phyloP scores from a whole-genome alignment of 2,888 invertebrate genomes.

The Cerastis rubricosa region DNA sequence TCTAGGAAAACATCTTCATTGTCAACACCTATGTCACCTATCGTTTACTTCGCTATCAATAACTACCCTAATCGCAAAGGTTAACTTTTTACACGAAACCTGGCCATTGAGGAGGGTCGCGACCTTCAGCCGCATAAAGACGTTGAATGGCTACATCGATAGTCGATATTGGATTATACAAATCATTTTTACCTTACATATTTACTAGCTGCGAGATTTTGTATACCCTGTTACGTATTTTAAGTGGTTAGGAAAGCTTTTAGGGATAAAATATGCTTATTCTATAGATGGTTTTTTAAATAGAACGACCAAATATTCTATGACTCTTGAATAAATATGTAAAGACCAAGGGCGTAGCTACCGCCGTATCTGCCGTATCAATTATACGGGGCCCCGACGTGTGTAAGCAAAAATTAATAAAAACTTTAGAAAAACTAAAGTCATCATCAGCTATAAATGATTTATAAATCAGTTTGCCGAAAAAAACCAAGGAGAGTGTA shows the following conservation, averaged over 20 bases:
- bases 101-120: conserved; percentile 57
- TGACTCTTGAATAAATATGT: not conserved
- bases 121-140: conserved; percentile 46
- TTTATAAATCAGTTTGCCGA: too few relatives aligned
- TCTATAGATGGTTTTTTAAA: not conserved
- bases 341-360: too few relatives aligned
- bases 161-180: conserved; percentile 54
- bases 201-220: not conserved
- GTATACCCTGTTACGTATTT: not conserved
- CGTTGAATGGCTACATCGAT: conserved; percentile 45
- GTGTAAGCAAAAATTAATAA: too few relatives aligned
- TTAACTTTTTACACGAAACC: conserved; percentile 42
- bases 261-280: not conserved
- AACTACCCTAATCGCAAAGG: conserved; percentile 48
- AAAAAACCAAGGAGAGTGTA: too few relatives aligned
- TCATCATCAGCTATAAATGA: too few relatives aligned
- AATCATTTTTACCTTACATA: conserved; percentile 39
- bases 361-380: too few relatives aligned
- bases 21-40: conserved; percentile 7
- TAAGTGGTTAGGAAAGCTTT: not conserved
- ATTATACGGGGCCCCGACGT: too few relatives aligned
- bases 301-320: too few relatives aligned
- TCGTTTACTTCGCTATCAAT: conserved; percentile 36
- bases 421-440: too few relatives aligned
- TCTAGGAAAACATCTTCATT: not conserved